These are phyloP conservation scores for Tapirus terrestris DNA, from an alignment of 2,113 vertebrate genomes.

Conservation along the genomic window DNA sequence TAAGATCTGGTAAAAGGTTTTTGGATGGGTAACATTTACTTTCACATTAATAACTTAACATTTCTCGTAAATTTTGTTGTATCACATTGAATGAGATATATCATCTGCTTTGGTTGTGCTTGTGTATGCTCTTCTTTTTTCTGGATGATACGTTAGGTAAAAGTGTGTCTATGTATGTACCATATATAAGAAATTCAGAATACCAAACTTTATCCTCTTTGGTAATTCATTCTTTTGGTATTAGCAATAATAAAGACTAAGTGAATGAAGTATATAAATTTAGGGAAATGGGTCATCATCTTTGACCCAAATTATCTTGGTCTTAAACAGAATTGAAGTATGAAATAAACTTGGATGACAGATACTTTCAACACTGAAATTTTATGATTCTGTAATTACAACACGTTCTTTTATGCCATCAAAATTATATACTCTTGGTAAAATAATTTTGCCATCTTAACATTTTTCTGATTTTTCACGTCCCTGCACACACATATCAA, in stretches of 20 bases:
- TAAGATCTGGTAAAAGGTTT: neutral
- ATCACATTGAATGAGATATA: neutral
- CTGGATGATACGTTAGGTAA: neutral
- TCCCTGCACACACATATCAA: neutral
- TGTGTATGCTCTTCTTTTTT: neutral
- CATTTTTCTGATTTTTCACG: neutral
- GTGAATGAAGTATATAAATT: neutral
- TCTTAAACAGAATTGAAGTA: neutral
- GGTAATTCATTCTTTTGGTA: neutral
- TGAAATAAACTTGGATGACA: neutral
- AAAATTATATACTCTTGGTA: neutral
- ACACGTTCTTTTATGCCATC: neutral
- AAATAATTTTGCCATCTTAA: neutral
- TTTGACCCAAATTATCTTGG: neutral
- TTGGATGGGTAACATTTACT: neutral
- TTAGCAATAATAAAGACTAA: neutral
- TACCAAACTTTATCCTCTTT: neutral
- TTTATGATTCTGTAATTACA: neutral
- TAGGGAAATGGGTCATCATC: neutral
- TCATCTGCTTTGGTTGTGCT: neutral
- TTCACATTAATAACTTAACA: neutral
- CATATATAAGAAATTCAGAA: neutral
- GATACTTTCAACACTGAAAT: conserved; percentile 2
- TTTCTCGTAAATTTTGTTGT: neutral
- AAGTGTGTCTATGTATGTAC: neutral